Evolutionary conservation across 2,113 vertebrate species (phyloP).

Genomic region (Eudyptes chrysolophus): DNA sequence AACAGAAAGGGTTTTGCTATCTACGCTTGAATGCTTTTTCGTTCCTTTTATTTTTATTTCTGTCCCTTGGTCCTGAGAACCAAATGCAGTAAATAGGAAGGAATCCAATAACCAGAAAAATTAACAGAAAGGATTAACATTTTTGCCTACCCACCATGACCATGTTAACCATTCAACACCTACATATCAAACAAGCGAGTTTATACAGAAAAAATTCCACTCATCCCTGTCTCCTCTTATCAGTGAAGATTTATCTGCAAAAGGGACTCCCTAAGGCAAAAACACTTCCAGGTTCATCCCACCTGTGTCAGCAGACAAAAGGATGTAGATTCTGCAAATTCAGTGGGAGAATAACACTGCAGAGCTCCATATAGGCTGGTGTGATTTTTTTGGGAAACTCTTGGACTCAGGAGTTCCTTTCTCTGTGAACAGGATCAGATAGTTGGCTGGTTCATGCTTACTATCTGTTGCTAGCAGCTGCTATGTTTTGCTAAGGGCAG

Average conservation of each 20-base stretch:
- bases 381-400: neutral
- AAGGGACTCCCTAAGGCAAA: neutral
- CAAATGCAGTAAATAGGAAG: neutral
- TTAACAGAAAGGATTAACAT: neutral
- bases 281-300: neutral
- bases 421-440: neutral
- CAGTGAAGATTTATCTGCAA: neutral
- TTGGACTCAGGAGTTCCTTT: neutral
- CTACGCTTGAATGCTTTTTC: neutral
- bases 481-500: neutral
- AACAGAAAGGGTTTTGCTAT: neutral
- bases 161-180: neutral
- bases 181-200: neutral
- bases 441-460: neutral
- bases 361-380: neutral
- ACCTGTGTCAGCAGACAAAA: neutral
- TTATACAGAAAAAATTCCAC: neutral
- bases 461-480: neutral
- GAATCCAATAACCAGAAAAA: neutral
- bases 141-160: neutral
- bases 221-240: neutral
- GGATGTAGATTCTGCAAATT: neutral
- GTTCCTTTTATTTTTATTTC: neutral
- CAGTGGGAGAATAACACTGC: fast-evolving
- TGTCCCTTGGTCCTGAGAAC: neutral